Base-by-base conservation (phyloP, 2,888 invertebrate genomes). In the Apamea crenata region DNA sequence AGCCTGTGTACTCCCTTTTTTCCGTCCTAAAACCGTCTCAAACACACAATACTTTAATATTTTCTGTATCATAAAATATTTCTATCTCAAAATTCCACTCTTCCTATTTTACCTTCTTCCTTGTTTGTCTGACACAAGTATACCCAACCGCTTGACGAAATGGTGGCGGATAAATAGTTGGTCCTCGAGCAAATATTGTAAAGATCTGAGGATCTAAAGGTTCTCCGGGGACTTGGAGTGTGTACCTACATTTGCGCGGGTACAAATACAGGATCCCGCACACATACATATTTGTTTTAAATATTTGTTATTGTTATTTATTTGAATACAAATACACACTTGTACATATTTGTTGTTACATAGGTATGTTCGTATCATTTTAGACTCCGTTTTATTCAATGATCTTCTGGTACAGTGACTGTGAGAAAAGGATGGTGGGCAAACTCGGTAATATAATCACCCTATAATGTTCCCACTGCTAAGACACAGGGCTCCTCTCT, bases 171-270 rank as follows among this genome's bases (percentile, higher is more conserved):
- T 85, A 87, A 77, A 89, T 72, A 80, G 88, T 84, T 87, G 68
- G 88, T 71, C 67, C 80, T 75, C 29, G 80, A 78, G 59, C 81
- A 88, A 89, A 88, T 78, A 88, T 83, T 84, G 82, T 84, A 80
- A 83, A 86, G 86, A 88, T 83, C 86, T 73, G 72, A 73, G 87
- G 84, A 77, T 84, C 77, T 88, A 81, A 88, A 82, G 71, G 78
- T 69, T 79, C 86, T 80, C 84, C 25, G n/a, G 88, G 88, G 86
- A 83, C 68, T 47, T 79, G 29, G 59, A 88, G 78, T 86, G 84
- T 86, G 84, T 87, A 75, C 77, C 73, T 73, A 88, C 82, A 89
- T 87, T 87, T 80, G 78, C 80, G 69, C 73, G 69, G 73, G 78
- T 74, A 79, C 71, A 77, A 70, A 70, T n/a, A 72, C 40, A 50